Conservation (phyloP, 2,888 invertebrate species). For the Parnassius smintheus region DNA sequence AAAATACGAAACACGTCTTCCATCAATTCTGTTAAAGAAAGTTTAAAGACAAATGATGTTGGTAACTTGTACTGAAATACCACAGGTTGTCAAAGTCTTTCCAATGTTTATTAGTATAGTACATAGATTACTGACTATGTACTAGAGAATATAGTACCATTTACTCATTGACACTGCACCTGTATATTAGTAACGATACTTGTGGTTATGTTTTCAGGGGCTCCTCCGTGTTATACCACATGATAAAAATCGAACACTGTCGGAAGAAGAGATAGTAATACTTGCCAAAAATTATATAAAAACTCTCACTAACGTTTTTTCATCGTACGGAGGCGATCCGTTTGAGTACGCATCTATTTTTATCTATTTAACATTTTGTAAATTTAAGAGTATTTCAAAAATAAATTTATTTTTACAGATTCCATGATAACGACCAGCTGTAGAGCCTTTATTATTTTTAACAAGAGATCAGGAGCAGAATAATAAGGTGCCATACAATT, state of each 20-base stretch:
- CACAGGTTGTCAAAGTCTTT: no score
- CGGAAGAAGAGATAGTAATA: slow-evolving; percentile 93
- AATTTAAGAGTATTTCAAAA: not conserved
- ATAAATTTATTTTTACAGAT: slow-evolving; percentile 45
- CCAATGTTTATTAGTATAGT: no score
- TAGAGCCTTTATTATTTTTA: slow-evolving; percentile 63
- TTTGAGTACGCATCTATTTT: slow-evolving; percentile 58
- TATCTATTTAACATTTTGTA: not conserved
- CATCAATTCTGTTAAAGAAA: no score
- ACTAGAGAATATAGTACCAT: no score
- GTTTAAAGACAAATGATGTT: no score
- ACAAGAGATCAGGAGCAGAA: slow-evolving; percentile 60
- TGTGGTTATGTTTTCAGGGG: slow-evolving; percentile 76
- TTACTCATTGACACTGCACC: no score
- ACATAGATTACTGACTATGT: no score
- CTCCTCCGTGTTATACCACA: slow-evolving; percentile 93
- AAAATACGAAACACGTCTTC: no score
- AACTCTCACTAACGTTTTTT: slow-evolving; percentile 92
- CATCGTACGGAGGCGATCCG: slow-evolving; percentile 87
- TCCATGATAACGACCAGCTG: slow-evolving; percentile 64
- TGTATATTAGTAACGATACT: no score
- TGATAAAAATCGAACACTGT: slow-evolving; percentile 89
- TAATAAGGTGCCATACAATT: slow-evolving; percentile 54
- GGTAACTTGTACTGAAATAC: no score
- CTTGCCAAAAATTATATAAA: slow-evolving; percentile 95